Conservation (phyloP, 2,888 invertebrate genomes). For the Melolontha melolontha region DNA sequence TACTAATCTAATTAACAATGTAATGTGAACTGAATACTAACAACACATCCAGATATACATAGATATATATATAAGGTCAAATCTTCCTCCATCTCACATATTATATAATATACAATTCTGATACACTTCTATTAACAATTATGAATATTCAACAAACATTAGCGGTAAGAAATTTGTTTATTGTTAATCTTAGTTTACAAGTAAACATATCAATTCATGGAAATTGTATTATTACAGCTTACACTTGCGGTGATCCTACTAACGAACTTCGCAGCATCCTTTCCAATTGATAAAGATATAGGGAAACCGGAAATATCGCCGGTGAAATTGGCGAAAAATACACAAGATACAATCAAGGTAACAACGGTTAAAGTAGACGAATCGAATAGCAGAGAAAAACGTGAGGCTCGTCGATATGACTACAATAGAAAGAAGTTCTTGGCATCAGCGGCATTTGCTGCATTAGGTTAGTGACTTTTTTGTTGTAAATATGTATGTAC, state of each 20-base stretch:
- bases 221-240: constrained; percentile 3
- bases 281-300: background rate
- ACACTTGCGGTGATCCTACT: background rate
- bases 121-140: too few relatives aligned
- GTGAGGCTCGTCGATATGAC: constrained; percentile 24
- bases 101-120: too few relatives aligned
- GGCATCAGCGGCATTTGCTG: constrained; percentile 22
- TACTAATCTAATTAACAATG: constrained; percentile 24
- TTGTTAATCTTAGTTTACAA: background rate
- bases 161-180: constrained; percentile 11
- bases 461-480: constrained; percentile 6
- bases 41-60: too few relatives aligned
- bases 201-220: too few relatives aligned
- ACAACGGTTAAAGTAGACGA: background rate
- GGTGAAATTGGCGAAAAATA: background rate
- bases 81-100: too few relatives aligned
- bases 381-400: constrained; percentile 4
- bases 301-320: constrained; percentile 8
- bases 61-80: too few relatives aligned
- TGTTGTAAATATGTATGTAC: background rate
- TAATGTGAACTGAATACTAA: constrained; percentile 1
- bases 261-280: background rate
- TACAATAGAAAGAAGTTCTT: constrained; percentile 25
- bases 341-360: background rate
- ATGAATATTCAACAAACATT: background rate